These are phyloP conservation scores for Catagonus wagneri DNA, from an alignment of 2,113 vertebrate genomes.

Conservation along the genomic window DNA sequence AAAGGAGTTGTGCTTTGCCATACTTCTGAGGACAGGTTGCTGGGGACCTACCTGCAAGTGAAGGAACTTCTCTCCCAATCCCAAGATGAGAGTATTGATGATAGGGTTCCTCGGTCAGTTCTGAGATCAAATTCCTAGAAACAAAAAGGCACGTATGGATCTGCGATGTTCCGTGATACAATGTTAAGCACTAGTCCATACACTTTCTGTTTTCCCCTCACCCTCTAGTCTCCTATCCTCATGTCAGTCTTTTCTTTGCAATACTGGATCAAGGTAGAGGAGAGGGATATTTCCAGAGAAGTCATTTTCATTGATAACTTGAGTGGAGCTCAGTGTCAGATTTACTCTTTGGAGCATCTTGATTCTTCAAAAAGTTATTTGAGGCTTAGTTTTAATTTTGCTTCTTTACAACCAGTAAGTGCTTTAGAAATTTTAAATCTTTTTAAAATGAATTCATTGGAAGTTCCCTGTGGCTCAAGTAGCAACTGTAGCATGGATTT, in stretches of 20 bases:
- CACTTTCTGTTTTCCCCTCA: not conserved
- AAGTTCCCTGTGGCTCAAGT: too few relatives aligned
- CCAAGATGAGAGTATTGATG: not conserved
- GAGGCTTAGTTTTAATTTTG: slow-evolving; percentile 45
- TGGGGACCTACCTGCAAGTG: not conserved
- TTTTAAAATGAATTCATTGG: not conserved
- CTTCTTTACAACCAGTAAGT: not conserved
- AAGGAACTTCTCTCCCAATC: not conserved
- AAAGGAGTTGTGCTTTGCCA: not conserved
- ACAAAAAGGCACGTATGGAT: not conserved
- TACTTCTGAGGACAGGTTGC: not conserved
- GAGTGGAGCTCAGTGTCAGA: not conserved
- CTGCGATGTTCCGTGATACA: not conserved
- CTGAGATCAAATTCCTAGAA: not conserved
- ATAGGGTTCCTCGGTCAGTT: not conserved
- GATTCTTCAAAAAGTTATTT: slow-evolving; percentile 2
- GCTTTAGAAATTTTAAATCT: not conserved
- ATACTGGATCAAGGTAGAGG: not conserved
- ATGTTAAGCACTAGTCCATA: not conserved
- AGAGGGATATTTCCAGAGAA: not conserved
- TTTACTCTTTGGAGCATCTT: not conserved
- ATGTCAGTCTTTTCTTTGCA: not conserved
- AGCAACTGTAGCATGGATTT: too few relatives aligned
- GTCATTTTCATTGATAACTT: not conserved
- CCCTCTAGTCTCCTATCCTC: not conserved